phyloP scores from a whole-genome alignment of 2,113 vertebrate genomes.

The Melanerpes formicivorus region DNA sequence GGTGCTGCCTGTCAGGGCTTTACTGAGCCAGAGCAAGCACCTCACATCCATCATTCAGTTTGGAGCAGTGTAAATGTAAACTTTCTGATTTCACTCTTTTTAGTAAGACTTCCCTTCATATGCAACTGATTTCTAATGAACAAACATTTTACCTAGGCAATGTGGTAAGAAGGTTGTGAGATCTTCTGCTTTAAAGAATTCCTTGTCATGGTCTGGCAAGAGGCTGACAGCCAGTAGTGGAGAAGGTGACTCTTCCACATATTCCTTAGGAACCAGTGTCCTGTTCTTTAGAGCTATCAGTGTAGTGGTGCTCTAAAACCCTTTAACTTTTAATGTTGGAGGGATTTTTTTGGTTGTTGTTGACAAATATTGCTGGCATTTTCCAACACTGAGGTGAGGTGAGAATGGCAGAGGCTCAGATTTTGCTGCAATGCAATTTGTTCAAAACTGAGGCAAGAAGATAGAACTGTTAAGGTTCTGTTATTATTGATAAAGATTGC shows the following conservation, averaged over 20 bases:
- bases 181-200: background rate
- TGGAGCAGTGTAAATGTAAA: background rate
- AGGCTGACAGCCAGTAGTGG: background rate
- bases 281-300: background rate
- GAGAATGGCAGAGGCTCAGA: background rate
- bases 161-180: background rate
- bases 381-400: background rate
- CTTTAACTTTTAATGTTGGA: background rate
- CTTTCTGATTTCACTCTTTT: background rate
- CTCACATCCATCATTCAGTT: background rate
- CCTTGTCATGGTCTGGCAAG: background rate
- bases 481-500: too few relatives aligned
- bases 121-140: background rate
- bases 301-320: background rate
- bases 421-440: background rate
- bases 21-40: background rate
- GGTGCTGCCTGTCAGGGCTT: background rate
- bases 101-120: background rate
- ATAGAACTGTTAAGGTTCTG: background rate
- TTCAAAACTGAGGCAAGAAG: background rate
- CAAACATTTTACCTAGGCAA: background rate
- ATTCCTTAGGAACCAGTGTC: background rate
- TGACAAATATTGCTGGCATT: background rate
- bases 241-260: background rate
- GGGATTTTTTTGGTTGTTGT: background rate